These are phyloP conservation scores for Paralichthys olivaceus DNA, from an alignment of 2,113 vertebrate genomes.

Conservation along the genomic window DNA sequence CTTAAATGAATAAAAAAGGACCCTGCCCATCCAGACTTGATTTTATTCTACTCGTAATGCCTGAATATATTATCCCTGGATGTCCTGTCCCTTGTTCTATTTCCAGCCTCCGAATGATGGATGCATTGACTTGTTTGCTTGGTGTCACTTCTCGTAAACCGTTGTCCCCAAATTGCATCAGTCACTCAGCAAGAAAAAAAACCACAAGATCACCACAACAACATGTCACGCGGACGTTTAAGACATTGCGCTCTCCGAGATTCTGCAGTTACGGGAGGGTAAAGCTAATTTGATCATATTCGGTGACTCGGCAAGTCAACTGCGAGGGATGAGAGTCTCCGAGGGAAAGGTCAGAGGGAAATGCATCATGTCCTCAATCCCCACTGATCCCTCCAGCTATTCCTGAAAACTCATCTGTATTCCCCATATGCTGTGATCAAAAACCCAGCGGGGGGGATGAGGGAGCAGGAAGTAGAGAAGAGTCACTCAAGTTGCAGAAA, in stretches of 20 bases:
- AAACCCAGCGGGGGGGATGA: slow-evolving; percentile 37
- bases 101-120: slow-evolving; percentile 57
- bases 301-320: not conserved
- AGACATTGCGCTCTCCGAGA: slow-evolving; percentile 22
- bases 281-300: slow-evolving; percentile 36
- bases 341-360: slow-evolving; percentile 51
- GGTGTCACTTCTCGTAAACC: slow-evolving; percentile 64
- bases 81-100: slow-evolving; percentile 48
- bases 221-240: slow-evolving; percentile 24
- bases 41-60: slow-evolving; percentile 21
- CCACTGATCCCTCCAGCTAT: slow-evolving; percentile 7
- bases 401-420: slow-evolving; percentile 59
- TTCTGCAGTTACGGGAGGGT: slow-evolving; percentile 17
- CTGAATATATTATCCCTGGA: slow-evolving; percentile 58
- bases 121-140: slow-evolving; percentile 57
- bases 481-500: slow-evolving; percentile 60
- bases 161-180: slow-evolving; percentile 64
- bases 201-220: slow-evolving; percentile 59
- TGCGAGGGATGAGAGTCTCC: slow-evolving; percentile 8
- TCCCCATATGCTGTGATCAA: slow-evolving; percentile 45
- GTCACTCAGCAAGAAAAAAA: slow-evolving; percentile 48
- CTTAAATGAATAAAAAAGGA: slow-evolving; percentile 30
- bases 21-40: not conserved
- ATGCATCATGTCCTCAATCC: slow-evolving; percentile 40
- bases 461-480: slow-evolving; percentile 34